Conservation (phyloP, 2,888 invertebrate species). For the Glyphotaelius pellucidus region DNA sequence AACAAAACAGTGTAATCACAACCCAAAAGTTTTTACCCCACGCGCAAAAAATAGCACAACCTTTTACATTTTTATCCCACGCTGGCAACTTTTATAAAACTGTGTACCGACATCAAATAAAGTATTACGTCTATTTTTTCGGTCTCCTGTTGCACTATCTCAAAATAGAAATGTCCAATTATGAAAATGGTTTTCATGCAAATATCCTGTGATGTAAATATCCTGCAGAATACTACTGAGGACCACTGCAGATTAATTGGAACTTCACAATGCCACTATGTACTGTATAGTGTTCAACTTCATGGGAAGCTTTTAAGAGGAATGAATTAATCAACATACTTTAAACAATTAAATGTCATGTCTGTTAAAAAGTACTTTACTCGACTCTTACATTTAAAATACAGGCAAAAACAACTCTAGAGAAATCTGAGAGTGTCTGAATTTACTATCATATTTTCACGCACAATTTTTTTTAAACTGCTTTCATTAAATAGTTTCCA, state of each 20-base stretch:
- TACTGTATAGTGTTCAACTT: background rate
- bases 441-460: no score
- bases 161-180: background rate
- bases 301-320: background rate
- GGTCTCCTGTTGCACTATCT: background rate
- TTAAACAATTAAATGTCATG: background rate
- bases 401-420: background rate
- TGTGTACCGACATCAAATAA: background rate
- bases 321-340: background rate
- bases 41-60: background rate
- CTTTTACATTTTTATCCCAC: no score
- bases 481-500: no score
- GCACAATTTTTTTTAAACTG: background rate
- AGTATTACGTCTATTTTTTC: background rate
- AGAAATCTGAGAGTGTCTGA: no score
- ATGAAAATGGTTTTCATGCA: background rate
- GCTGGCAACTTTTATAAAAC: background rate
- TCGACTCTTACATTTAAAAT: background rate
- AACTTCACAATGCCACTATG: background rate
- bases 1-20: background rate
- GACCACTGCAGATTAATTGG: background rate
- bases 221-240: background rate
- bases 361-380: background rate
- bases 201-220: background rate
- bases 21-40: background rate